These are phyloP conservation scores for Pygoscelis antarcticus DNA, from an alignment of 2,113 vertebrate genomes.

Conservation along the genomic window DNA sequence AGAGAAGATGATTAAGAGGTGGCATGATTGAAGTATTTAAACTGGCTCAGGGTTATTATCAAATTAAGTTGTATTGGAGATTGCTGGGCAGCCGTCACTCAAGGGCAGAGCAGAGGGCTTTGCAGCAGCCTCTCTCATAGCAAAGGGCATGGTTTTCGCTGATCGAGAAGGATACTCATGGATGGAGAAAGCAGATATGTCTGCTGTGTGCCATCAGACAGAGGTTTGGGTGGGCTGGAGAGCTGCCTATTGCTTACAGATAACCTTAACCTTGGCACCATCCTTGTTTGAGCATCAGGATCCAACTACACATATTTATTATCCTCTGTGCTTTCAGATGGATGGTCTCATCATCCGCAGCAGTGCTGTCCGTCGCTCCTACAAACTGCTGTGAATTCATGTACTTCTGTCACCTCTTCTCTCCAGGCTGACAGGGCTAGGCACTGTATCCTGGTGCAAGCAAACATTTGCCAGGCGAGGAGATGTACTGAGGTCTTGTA, in stretches of 20 bases:
- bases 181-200: neutral
- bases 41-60: conserved; percentile 63
- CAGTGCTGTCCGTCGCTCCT: neutral
- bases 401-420: neutral
- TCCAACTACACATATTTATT: neutral
- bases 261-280: neutral
- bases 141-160: neutral
- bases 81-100: conserved; percentile 21
- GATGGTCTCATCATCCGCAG: neutral
- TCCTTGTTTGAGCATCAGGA: neutral
- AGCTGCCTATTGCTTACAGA: neutral
- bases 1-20: conserved; percentile 61
- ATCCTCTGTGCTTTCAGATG: neutral
- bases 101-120: neutral
- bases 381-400: neutral
- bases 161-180: neutral
- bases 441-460: no score
- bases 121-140: neutral
- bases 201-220: neutral
- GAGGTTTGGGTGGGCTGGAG: neutral
- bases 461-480: neutral
- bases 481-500: neutral
- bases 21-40: conserved; percentile 64
- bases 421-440: neutral
- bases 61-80: conserved; percentile 54